phyloP scores from a whole-genome alignment of 2,113 vertebrate species.

The Pelvicachromis taeniatus region DNA sequence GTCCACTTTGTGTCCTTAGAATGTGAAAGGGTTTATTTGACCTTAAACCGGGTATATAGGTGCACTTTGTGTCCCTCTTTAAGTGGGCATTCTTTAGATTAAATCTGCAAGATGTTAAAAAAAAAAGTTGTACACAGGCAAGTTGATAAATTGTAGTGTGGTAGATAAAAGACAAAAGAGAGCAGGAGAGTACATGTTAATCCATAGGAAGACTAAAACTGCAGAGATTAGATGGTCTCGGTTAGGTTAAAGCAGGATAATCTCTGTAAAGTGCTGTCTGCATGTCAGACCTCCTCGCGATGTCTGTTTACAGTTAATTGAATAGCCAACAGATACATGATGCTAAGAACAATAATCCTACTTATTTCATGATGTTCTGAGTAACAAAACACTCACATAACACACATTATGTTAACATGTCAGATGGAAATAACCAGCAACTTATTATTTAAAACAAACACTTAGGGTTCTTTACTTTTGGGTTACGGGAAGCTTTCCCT shows the following conservation, averaged over 20 bases:
- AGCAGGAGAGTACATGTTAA: slow-evolving; percentile 7
- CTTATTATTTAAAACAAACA: not conserved
- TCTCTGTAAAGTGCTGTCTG: slow-evolving; percentile 36
- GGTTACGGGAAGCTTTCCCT: not conserved
- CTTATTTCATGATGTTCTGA: not conserved
- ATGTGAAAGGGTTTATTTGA: not conserved
- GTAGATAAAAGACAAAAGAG: not conserved
- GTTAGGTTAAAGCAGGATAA: slow-evolving; percentile 46
- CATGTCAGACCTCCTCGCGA: not conserved
- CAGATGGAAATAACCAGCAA: not conserved
- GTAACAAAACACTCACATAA: not conserved
- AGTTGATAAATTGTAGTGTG: not conserved
- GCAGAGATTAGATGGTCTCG: slow-evolving; percentile 29
- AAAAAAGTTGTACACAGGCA: not conserved
- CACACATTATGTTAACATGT: not conserved
- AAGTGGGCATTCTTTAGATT: not conserved
- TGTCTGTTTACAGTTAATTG: not conserved
- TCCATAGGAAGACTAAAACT: slow-evolving; percentile 37
- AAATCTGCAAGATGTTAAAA: not conserved
- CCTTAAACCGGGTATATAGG: not conserved
- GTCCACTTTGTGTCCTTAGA: not conserved
- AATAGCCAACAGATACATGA: not conserved
- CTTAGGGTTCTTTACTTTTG: not conserved
- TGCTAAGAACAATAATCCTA: not conserved
- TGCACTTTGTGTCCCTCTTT: not conserved